A percentile compares a stretch with the other conserved stretches of the same genome.
Evolutionary conservation across 2,113 vertebrate species (phyloP).

Genomic region (Hipposideros armiger): DNA sequence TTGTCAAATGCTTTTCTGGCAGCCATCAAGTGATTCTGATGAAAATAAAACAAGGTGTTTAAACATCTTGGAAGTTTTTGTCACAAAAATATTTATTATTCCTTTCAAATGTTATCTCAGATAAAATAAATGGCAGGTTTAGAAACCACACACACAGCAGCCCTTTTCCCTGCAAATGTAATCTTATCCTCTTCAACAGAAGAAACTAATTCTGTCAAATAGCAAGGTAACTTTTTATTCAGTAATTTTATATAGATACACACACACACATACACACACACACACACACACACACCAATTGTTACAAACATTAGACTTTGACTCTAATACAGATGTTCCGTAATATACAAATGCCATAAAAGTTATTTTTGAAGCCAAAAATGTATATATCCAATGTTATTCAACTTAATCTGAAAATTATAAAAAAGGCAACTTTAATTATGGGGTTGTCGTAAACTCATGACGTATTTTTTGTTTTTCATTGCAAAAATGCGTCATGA

Average conservation of each 20-base stretch:
- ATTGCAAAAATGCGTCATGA: no score
- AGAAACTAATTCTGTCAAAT: slow-evolving; percentile 43
- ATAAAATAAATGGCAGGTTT: slow-evolving; percentile 16
- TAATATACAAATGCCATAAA: neutral
- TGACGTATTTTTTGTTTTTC: no score
- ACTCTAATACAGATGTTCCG: neutral
- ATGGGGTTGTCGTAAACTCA: no score
- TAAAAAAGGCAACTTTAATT: slow-evolving; percentile 21
- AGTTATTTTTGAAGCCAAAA: slow-evolving; percentile 42
- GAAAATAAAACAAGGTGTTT: slow-evolving; percentile 69
- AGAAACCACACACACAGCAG: neutral
- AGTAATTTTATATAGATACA: neutral
- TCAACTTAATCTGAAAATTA: slow-evolving; percentile 59
- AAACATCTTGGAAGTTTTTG: slow-evolving; percentile 43
- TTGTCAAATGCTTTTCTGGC: slow-evolving; percentile 96
- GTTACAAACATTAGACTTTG: neutral
- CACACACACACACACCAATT: neutral
- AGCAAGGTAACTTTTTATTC: slow-evolving; percentile 29
- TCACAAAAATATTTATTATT: slow-evolving; percentile 35
- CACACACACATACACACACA: neutral
- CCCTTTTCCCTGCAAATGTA: neutral
- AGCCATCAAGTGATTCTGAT: slow-evolving; percentile 93
- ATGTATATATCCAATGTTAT: slow-evolving; percentile 27
- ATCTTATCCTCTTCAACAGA: slow-evolving; percentile 16
- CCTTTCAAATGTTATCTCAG: slow-evolving; percentile 20